Evolutionary conservation across 2,888 invertebrate species (phyloP).

Genomic region (Blastobasis adustella): DNA sequence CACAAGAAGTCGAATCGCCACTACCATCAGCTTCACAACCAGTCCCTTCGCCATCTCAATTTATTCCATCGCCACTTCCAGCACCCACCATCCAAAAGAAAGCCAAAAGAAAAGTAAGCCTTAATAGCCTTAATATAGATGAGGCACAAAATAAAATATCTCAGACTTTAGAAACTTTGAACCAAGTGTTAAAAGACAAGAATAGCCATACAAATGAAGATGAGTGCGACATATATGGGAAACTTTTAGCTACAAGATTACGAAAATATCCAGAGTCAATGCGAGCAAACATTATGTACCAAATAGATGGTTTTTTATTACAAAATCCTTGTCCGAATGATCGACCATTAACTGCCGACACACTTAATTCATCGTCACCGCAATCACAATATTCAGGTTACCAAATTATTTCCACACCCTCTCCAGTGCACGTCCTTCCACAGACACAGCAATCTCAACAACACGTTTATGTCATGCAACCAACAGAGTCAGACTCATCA

Average conservation of each 20-base stretch:
- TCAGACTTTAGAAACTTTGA: background rate
- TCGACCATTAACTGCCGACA: background rate
- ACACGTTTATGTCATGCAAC: too few relatives aligned
- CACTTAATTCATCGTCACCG: background rate
- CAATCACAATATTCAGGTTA: background rate
- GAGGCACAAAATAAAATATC: constrained; percentile 6
- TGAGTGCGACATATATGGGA: constrained; percentile 5
- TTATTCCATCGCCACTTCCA: background rate
- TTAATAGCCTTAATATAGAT: background rate
- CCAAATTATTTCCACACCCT: background rate
- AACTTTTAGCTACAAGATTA: constrained; percentile 5
- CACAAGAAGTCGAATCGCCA: background rate
- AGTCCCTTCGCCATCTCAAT: background rate
- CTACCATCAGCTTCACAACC: background rate
- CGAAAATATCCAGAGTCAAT: background rate
- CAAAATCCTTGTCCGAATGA: background rate
- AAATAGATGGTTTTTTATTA: constrained; percentile 4
- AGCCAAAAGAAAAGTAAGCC: background rate
- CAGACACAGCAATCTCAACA: too few relatives aligned
- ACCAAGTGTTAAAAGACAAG: background rate
- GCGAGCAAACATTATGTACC: constrained; percentile 3
- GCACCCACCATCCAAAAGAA: background rate
- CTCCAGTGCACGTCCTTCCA: background rate
- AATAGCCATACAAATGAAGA: background rate
- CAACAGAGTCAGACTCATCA: too few relatives aligned